A percentile compares a stretch with the other conserved stretches of the same genome.
Conservation (phyloP, 2,113 vertebrate genomes). For the Galemys pyrenaicus region DNA sequence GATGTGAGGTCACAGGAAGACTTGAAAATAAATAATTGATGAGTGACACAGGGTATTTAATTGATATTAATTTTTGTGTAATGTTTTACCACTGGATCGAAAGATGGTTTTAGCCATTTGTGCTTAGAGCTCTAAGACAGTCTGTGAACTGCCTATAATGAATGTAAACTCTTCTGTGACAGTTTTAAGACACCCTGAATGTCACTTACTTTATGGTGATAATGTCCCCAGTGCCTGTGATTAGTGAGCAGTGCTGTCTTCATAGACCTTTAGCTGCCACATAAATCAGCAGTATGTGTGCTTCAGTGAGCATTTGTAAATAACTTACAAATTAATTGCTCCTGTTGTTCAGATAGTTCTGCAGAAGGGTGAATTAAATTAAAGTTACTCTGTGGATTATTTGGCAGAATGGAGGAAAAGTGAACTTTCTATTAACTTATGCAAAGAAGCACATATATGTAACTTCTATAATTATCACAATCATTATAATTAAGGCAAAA, state of each 20-base stretch:
- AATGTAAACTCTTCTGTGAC: constrained; percentile 1
- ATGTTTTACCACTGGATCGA: neutral
- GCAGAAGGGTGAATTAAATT: constrained; percentile 35
- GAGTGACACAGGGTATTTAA: neutral
- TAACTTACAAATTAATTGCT: constrained; percentile 68
- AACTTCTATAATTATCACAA: neutral
- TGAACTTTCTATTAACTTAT: constrained; percentile 32
- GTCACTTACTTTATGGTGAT: constrained; percentile 37
- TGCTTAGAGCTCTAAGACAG: neutral
- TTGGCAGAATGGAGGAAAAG: neutral
- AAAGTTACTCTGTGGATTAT: neutral
- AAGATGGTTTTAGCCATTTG: neutral
- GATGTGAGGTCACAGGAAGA: neutral
- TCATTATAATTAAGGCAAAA: constrained; percentile 26
- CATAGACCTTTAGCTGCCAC: constrained; percentile 49
- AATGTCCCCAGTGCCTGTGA: neutral
- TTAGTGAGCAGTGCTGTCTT: constrained; percentile 20
- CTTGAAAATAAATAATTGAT: neutral
- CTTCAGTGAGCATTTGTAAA: constrained; percentile 73
- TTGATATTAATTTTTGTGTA: neutral
- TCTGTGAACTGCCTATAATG: neutral
- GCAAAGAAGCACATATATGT: neutral
- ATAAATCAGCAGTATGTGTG: constrained; percentile 73
- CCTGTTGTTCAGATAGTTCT: constrained; percentile 46
- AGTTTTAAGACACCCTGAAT: constrained; percentile 29